Evolutionary conservation across 2,888 invertebrate species (phyloP).

Genomic region (Scaptomyza cyrtandrae): DNA sequence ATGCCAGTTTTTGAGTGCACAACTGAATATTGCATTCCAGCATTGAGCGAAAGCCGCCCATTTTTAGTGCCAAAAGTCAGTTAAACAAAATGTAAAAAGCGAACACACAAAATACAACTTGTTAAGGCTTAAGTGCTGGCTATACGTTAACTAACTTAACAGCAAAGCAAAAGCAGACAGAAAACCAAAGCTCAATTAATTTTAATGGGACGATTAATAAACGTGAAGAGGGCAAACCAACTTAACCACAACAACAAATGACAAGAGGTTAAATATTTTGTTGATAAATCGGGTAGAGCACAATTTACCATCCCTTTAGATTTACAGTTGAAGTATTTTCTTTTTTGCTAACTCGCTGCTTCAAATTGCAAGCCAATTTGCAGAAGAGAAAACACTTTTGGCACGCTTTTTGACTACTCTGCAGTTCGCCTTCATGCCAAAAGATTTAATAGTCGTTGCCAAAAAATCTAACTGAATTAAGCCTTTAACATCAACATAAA

Average conservation of each 20-base stretch:
- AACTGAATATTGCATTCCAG: background rate
- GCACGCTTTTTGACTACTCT: slow-evolving; percentile 13
- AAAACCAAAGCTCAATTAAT: background rate
- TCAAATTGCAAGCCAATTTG: background rate
- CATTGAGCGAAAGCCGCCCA: slow-evolving; percentile 5
- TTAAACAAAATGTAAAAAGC: background rate
- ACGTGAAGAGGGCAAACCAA: background rate
- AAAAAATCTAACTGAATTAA: slow-evolving; percentile 18
- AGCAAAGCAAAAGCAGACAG: too few relatives aligned
- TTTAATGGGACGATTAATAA: slow-evolving; percentile 3
- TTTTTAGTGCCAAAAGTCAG: background rate
- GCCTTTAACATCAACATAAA: slow-evolving; percentile 3
- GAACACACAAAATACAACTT: background rate
- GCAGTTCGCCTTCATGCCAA: slow-evolving; percentile 10
- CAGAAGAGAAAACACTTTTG: slow-evolving; percentile 6
- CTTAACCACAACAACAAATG: too few relatives aligned
- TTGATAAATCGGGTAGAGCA: too few relatives aligned
- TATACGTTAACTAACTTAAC: background rate
- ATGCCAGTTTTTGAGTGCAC: slow-evolving; percentile 1
- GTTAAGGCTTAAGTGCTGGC: too few relatives aligned
- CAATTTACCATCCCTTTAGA: too few relatives aligned
- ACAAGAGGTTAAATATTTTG: too few relatives aligned
- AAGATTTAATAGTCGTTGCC: slow-evolving; percentile 22
- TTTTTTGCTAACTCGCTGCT: background rate
- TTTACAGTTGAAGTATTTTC: too few relatives aligned